Base-by-base conservation (phyloP, 2,888 invertebrate species). In the Asteroscopus sphinx region DNA sequence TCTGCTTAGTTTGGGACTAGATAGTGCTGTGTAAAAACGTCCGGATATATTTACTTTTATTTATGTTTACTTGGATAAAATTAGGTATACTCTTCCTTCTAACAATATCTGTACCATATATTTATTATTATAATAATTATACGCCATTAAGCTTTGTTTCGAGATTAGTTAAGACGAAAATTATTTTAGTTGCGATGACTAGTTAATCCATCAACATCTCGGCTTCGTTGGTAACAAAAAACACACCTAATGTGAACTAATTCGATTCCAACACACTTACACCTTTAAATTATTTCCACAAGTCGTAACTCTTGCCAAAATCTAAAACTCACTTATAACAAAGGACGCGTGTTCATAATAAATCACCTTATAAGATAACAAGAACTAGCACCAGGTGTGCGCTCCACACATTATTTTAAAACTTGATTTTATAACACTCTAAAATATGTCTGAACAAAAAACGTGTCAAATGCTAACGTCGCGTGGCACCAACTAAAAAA, bases 401-500 rank as follows among this genome's bases (percentile, higher is more conserved):
- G 30, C 44, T 26, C 28, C 12, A 49, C 48, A 45, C 33, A 40
- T 35, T 11, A 55, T 41, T 54, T 63, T 52, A 64, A 64, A 55
- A 63, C 53, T 39, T 39, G 44, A 60, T 51, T 60, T 53, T 57
- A 40, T 40, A 37, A 40, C 37, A 57, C 48, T 59, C 41, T 52
- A 56, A 65, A 63, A 61, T 51, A 56, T 57, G 46, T 51, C 56
- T 59, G 41, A 64, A 66, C 80, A 82, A 87, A 86, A 85, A 84
- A 82, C 81, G 80, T 85, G 86, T 84, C 82, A 73, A 75, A 82
- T 78, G 67, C 68, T 41, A 67, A 53, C 79, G 85, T 80, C 89
- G 85, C 91, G 92, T 88, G 92, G 77, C 85, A 54, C 60, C 68
- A 53, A 84, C 88, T 85, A 80, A 82, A n/a, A 80, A 72, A 68